These are phyloP conservation scores for Neodiprion virginianus DNA, from an alignment of 1,140 invertebrate species.

Conservation along the genomic window DNA sequence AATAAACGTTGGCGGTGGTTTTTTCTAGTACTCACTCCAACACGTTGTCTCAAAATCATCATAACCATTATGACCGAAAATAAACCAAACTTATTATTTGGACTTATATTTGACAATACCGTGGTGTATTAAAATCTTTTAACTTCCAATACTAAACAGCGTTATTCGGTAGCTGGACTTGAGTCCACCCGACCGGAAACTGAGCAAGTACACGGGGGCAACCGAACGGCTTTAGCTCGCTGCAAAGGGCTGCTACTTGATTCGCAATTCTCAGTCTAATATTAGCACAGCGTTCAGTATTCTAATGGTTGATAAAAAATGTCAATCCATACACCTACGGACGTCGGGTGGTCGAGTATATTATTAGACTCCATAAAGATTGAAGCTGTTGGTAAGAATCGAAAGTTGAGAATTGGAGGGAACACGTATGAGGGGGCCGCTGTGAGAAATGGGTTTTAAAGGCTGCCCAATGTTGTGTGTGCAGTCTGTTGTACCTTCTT, in stretches of 20 bases:
- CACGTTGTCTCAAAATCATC: too few relatives aligned
- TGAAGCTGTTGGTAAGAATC: background rate
- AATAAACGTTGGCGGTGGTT: background rate
- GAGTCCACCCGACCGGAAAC: background rate
- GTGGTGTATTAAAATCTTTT: too few relatives aligned
- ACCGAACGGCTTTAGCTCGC: background rate
- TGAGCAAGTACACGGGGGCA: background rate
- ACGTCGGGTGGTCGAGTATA: background rate
- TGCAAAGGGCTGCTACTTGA: background rate
- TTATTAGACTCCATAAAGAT: background rate
- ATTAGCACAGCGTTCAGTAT: background rate
- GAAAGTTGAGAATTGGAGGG: background rate
- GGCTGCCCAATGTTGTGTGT: background rate
- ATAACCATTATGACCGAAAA: too few relatives aligned
- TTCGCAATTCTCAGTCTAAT: background rate
- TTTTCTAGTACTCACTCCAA: too few relatives aligned
- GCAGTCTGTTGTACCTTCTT: background rate
- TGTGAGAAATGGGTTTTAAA: background rate
- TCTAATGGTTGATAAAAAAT: background rate
- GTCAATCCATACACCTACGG: background rate
- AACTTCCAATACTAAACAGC: too few relatives aligned
- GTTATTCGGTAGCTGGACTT: background rate
- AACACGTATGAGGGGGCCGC: background rate
- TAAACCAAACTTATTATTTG: too few relatives aligned
- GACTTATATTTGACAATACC: too few relatives aligned